A percentile compares a stretch with the other conserved stretches of the same genome.
These are phyloP conservation scores for Rhodeus uyekii DNA, from an alignment of 2,797 vertebrate species.

Conservation along the genomic window DNA sequence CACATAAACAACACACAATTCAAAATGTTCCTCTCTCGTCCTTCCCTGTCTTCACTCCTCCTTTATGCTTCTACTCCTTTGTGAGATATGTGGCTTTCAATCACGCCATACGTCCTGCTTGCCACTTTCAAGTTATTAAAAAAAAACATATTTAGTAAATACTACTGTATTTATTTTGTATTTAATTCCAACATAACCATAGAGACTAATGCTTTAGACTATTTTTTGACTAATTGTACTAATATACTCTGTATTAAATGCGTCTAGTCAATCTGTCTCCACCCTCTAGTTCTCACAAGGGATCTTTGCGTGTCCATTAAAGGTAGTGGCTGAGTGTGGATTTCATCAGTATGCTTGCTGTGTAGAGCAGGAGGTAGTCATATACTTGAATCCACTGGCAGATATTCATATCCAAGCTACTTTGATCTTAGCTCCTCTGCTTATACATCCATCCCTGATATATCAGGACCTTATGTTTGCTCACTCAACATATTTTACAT, in stretches of 20 bases:
- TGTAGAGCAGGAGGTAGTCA: constrained; percentile 53
- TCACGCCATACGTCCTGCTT: too few species aligned
- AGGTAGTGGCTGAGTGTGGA: constrained; percentile 47
- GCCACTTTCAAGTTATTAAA: too few species aligned
- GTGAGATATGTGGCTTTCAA: too few species aligned
- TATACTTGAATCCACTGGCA: constrained; percentile 46
- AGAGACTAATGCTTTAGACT: neutral
- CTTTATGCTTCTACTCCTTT: too few species aligned
- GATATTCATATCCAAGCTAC: constrained; percentile 52
- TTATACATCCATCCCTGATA: constrained; percentile 37
- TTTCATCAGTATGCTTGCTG: constrained; percentile 50
- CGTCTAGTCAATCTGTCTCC: neutral
- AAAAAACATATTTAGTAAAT: neutral
- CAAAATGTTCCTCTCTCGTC: too few species aligned
- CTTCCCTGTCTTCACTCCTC: too few species aligned
- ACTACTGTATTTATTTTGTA: neutral
- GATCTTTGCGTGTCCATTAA: constrained; percentile 6
- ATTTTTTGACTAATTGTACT: neutral
- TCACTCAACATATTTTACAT: constrained; percentile 39
- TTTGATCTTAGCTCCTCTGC: constrained; percentile 59
- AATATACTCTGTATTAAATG: neutral
- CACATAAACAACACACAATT: too few species aligned
- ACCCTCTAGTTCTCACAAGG: constrained; percentile 1
- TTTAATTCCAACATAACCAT: neutral
- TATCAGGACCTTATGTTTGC: constrained; percentile 57